These are phyloP conservation scores for Drosophila bifasciata DNA, from an alignment of 1,140 invertebrate genomes.

Conservation along the genomic window DNA sequence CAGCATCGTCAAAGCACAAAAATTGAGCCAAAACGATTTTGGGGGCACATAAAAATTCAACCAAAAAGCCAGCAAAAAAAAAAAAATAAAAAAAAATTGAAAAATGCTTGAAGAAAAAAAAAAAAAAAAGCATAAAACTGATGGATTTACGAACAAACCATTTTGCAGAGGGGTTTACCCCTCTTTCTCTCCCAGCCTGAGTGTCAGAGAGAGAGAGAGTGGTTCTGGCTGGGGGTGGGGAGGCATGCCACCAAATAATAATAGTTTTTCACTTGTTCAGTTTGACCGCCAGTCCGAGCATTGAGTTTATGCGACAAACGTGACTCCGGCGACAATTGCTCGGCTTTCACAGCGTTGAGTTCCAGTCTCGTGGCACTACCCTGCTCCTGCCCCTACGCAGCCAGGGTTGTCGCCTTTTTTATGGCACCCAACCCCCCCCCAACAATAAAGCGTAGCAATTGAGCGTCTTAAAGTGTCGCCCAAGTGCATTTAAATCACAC, in stretches of 20 bases:
- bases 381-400: too few relatives aligned
- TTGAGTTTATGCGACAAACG: constrained; percentile 80
- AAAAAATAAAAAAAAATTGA: constrained; percentile 19
- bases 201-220: constrained; percentile 13
- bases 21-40: not conserved
- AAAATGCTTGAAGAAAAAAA: constrained; percentile 43
- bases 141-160: constrained; percentile 77
- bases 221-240: constrained; percentile 41
- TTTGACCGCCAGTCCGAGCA: constrained; percentile 56
- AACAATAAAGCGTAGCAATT: constrained; percentile 81
- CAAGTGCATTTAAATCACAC: constrained; percentile 83
- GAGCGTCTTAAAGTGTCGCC: constrained; percentile 82
- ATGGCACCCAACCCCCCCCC: constrained; percentile 42
- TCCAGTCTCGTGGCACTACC: too few relatives aligned
- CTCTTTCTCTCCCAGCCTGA: constrained; percentile 5
- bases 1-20: constrained; percentile 53
- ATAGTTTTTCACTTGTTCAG: constrained; percentile 81
- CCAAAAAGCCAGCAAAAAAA: constrained; percentile 18
- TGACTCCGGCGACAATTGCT: constrained; percentile 79
- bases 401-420: constrained; percentile 52
- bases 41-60: constrained; percentile 1
- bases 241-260: constrained; percentile 77
- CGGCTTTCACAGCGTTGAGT: constrained; percentile 61
- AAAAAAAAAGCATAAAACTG: constrained; percentile 66
- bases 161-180: constrained; percentile 39